phyloP scores from a whole-genome alignment of 2,113 vertebrate species.

The Corvus moneduloides region DNA sequence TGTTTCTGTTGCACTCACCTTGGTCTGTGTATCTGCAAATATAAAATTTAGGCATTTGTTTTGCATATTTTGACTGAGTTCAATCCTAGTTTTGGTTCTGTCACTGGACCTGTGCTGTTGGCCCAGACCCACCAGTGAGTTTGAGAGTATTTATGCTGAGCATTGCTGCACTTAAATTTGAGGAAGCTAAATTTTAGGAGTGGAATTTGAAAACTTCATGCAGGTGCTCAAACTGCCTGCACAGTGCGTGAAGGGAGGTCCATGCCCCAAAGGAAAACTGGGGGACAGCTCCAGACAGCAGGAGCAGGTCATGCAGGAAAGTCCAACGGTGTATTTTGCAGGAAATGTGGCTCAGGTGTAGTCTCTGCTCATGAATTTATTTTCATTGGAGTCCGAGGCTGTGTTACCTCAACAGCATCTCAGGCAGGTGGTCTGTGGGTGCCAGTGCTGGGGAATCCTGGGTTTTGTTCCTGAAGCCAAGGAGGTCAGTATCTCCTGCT shows the following conservation, averaged over 20 bases:
- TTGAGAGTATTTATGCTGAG: background rate
- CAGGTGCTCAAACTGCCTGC: background rate
- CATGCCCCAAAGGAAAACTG: background rate
- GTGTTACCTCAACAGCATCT: background rate
- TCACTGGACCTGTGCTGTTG: accelerated
- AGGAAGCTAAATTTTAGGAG: background rate
- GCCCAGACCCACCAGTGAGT: background rate
- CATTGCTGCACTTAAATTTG: background rate
- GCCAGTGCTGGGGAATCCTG: background rate
- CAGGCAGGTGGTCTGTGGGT: background rate
- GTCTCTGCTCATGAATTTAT: background rate
- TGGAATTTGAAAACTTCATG: background rate
- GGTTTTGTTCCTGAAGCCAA: background rate
- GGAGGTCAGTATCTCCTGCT: background rate
- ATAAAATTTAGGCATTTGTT: background rate
- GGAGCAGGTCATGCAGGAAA: background rate
- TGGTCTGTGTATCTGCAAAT: background rate
- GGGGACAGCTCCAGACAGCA: background rate
- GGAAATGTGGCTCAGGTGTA: background rate
- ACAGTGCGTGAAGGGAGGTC: background rate
- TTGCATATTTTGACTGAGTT: background rate
- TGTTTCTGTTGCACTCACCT: background rate
- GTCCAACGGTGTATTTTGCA: accelerated
- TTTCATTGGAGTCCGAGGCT: background rate
- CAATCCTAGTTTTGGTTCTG: background rate